phyloP scores from a whole-genome alignment of 2,113 vertebrate genomes.

The Oncorhynchus kisutch region DNA sequence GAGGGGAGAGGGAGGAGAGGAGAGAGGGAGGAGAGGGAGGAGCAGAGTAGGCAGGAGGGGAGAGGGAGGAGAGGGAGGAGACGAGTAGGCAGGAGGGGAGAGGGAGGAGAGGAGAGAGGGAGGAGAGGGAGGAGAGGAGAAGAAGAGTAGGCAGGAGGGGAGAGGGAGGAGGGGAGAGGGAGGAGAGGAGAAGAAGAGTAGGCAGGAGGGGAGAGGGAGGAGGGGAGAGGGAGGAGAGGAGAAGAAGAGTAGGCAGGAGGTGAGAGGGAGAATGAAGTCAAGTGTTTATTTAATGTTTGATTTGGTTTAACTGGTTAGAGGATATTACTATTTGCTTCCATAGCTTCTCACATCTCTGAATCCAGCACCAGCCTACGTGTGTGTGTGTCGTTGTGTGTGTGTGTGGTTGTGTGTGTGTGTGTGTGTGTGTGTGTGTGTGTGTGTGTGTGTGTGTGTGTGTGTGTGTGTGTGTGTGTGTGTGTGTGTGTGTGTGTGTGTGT shows the following conservation, averaged over 20 bases:
- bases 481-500: conserved; percentile 26
- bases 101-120: too few species aligned
- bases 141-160: conserved; percentile 34
- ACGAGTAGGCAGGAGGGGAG: too few species aligned
- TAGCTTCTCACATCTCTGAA: conserved; percentile 64
- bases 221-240: background rate
- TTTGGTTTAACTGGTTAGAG: too few species aligned
- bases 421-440: conserved; percentile 19
- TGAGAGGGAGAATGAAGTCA: conserved; percentile 16
- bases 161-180: background rate
- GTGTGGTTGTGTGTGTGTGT: conserved; percentile 25
- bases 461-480: conserved; percentile 20
- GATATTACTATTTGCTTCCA: too few species aligned
- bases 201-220: too few species aligned
- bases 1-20: too few species aligned
- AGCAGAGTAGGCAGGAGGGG: too few species aligned
- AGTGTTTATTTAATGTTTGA: conserved; percentile 23
- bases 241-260: background rate
- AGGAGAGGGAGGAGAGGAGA: background rate
- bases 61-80: too few species aligned
- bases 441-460: too few species aligned
- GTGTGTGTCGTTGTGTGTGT: too few species aligned
- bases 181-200: too few species aligned
- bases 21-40: background rate
- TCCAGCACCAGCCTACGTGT: conserved; percentile 56